These are phyloP conservation scores for Lepidocolaptes lacrymiger DNA, from an alignment of 2,797 vertebrate species.

Conservation along the genomic window DNA sequence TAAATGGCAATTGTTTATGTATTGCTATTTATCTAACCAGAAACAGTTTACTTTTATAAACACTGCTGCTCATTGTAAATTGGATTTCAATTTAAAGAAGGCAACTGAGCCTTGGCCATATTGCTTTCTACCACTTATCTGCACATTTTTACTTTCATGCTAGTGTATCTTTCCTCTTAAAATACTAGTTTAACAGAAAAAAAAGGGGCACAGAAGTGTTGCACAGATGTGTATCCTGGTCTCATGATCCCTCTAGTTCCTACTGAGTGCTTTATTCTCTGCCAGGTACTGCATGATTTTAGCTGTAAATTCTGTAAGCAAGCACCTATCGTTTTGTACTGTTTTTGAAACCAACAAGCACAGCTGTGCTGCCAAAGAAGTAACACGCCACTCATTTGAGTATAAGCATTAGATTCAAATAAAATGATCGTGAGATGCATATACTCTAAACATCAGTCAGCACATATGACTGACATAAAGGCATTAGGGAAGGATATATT, in stretches of 20 bases:
- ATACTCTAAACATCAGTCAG: neutral
- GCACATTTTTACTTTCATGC: neutral
- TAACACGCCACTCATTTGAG: neutral
- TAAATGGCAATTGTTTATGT: neutral
- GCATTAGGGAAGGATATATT: neutral
- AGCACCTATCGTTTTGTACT: neutral
- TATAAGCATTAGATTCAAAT: neutral
- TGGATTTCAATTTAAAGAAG: neutral
- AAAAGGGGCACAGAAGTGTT: neutral
- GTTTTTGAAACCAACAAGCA: neutral
- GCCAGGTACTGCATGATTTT: rapidly evolving
- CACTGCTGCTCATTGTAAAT: neutral
- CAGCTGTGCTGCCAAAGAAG: neutral
- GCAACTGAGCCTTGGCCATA: neutral
- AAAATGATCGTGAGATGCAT: neutral
- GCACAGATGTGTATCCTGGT: neutral
- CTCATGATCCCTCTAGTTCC: neutral
- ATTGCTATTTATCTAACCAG: neutral
- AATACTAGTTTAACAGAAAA: neutral
- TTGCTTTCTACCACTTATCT: neutral
- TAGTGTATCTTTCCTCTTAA: neutral
- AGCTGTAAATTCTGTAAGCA: neutral
- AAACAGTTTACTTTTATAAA: neutral
- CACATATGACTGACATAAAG: neutral
- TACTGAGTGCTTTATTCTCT: neutral